phyloP scores from a whole-genome alignment of 2,797 vertebrate genomes.

The Scleropages formosus region DNA sequence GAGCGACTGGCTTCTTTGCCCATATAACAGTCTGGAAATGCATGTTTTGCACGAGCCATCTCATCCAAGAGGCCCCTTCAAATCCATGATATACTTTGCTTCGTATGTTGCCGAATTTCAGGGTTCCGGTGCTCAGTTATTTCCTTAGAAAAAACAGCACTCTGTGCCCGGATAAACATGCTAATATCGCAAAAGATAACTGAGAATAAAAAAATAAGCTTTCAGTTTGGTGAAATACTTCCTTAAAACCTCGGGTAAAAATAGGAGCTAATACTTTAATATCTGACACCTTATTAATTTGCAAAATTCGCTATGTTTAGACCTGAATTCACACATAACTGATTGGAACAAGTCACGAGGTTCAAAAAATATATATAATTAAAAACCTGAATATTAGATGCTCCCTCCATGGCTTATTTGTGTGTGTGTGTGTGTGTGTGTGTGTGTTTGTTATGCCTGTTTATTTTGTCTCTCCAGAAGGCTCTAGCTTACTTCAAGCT shows the following conservation, averaged over 20 bases:
- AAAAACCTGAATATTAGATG: constrained; percentile 30
- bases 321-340: background rate
- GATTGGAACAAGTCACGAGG: background rate
- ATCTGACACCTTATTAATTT: too few species aligned
- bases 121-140: background rate
- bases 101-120: background rate
- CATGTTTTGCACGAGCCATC: background rate
- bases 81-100: background rate
- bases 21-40: background rate
- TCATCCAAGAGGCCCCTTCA: background rate
- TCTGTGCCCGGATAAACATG: too few species aligned
- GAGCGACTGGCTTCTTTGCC: background rate
- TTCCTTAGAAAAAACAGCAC: background rate
- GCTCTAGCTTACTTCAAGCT: background rate
- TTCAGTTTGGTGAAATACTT: too few species aligned
- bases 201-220: too few species aligned
- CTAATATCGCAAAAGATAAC: too few species aligned
- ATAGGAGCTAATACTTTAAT: too few species aligned
- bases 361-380: background rate
- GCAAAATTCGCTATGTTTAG: too few species aligned
- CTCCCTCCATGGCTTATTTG: background rate
- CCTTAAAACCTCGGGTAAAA: too few species aligned
- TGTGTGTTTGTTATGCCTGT: constrained; percentile 21
- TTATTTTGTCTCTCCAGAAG: background rate
- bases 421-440: constrained; percentile 35